Conservation (phyloP, 1,140 invertebrate genomes). For the Trichonephila clavipes region DNA sequence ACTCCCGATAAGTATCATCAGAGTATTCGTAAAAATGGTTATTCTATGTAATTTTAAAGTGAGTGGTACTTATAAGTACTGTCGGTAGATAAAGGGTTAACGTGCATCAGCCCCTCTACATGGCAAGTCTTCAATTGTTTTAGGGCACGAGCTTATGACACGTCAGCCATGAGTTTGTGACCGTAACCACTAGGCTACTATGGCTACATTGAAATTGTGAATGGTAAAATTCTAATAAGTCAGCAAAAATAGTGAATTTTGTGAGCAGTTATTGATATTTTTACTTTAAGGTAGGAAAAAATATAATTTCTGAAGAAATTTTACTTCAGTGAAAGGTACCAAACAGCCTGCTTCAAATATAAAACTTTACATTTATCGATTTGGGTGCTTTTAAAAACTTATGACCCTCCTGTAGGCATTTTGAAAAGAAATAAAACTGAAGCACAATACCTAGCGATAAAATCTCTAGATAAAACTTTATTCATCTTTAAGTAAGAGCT, state of each 20-base stretch:
- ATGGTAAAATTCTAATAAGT: too few relatives aligned
- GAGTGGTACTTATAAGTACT: too few relatives aligned
- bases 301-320: background rate
- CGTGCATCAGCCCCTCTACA: background rate
- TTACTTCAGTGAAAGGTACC: background rate
- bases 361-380: constrained; percentile 7
- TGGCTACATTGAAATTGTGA: too few relatives aligned
- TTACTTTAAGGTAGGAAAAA: background rate
- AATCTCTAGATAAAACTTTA: background rate
- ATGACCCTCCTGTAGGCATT: background rate
- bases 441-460: background rate
- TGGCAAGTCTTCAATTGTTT: background rate
- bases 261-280: background rate
- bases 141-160: background rate
- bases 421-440: background rate
- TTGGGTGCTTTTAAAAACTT: background rate
- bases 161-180: background rate
- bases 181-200: too few relatives aligned
- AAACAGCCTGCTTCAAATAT: background rate
- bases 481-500: constrained; percentile 14
- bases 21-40: too few relatives aligned
- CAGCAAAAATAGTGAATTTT: too few relatives aligned
- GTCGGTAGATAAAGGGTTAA: too few relatives aligned
- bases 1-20: too few relatives aligned
- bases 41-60: too few relatives aligned